A percentile compares a stretch with the other conserved stretches of the same genome.
phyloP scores from a whole-genome alignment of 2,113 vertebrate genomes.

The Cheilinus undulatus region DNA sequence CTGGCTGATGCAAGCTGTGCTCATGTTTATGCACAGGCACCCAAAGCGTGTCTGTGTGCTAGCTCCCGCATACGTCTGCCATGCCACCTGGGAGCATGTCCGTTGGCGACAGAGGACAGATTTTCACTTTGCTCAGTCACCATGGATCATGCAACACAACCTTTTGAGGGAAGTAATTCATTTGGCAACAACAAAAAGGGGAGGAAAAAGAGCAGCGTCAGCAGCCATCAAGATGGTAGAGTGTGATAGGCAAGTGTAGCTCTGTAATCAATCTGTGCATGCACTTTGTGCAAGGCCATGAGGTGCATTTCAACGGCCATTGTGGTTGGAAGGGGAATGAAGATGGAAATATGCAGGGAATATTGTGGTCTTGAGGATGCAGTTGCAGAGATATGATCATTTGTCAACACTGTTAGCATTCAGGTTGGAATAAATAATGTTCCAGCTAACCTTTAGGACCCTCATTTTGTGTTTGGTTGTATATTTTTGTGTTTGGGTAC shows the following conservation, averaged over 20 bases:
- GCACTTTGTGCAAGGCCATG: slow-evolving; percentile 49
- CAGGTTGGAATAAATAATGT: no score
- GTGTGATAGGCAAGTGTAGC: slow-evolving; percentile 54
- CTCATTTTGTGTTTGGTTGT: no score
- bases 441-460: no score
- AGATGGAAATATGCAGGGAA: neutral
- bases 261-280: slow-evolving; percentile 61
- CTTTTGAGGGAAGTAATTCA: slow-evolving; percentile 62
- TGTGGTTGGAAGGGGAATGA: slow-evolving; percentile 9
- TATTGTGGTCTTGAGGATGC: neutral
- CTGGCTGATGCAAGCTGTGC: slow-evolving; percentile 8
- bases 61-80: slow-evolving; percentile 2
- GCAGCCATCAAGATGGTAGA: slow-evolving; percentile 61
- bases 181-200: slow-evolving; percentile 50
- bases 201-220: slow-evolving; percentile 61
- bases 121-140: slow-evolving; percentile 62
- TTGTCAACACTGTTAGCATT: neutral
- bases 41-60: slow-evolving; percentile 37
- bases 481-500: no score
- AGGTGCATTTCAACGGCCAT: slow-evolving; percentile 36
- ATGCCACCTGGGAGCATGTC: slow-evolving; percentile 45
- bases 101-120: slow-evolving; percentile 51
- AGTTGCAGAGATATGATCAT: neutral
- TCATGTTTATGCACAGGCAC: slow-evolving; percentile 38
- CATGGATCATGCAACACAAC: slow-evolving; percentile 58